phyloP scores from a whole-genome alignment of 2,888 invertebrate genomes.

The Alviniconcha strummeri region DNA sequence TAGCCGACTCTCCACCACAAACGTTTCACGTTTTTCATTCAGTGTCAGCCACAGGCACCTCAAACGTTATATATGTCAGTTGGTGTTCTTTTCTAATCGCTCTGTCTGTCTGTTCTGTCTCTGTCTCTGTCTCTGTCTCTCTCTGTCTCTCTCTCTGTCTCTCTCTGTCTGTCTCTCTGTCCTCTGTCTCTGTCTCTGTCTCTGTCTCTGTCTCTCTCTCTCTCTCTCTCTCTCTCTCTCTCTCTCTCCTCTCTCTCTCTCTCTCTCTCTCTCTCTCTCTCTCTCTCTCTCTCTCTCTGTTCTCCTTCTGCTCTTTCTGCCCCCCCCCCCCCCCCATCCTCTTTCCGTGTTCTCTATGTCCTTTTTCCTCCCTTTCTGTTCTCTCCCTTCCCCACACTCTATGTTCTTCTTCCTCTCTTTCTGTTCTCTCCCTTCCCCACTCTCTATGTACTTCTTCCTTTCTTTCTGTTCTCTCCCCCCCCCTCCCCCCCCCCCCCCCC shows the following conservation, averaged over 20 bases:
- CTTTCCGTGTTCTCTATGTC: background rate
- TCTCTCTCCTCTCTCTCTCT: constrained; percentile 3
- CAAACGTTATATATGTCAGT: too few relatives aligned
- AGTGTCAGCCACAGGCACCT: too few relatives aligned
- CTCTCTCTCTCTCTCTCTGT: background rate
- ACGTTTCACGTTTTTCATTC: too few relatives aligned
- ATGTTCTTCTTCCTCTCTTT: background rate
- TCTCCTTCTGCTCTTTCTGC: background rate
- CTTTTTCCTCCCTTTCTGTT: constrained; percentile 1
- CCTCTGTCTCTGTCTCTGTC: background rate
- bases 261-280: background rate
- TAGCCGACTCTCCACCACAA: too few relatives aligned
- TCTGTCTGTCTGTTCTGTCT: background rate
- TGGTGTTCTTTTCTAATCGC: too few relatives aligned
- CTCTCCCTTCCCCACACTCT: background rate
- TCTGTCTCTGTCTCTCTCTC: background rate
- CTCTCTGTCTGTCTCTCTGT: background rate
- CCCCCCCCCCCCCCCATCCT: background rate
- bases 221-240: background rate
- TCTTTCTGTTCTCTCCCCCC: background rate
- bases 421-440: background rate
- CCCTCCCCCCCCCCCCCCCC: too few relatives aligned
- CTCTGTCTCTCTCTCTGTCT: background rate
- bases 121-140: background rate
- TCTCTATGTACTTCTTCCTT: background rate